phyloP scores from a whole-genome alignment of 2,888 invertebrate species.

The Sinohyriopsis cumingii region DNA sequence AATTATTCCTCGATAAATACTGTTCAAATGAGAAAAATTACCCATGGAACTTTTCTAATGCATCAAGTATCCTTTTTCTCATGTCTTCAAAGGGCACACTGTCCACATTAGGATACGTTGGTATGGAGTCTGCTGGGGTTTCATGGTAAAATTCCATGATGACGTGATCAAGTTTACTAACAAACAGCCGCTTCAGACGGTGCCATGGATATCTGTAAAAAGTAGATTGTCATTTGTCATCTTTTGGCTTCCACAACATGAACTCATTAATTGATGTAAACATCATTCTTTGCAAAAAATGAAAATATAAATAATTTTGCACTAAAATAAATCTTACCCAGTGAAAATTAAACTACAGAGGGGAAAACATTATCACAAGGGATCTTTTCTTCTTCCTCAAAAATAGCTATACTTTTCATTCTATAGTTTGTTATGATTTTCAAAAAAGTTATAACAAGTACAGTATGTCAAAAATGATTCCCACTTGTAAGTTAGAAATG shows the following conservation, averaged over 20 bases:
- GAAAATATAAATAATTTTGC: no score
- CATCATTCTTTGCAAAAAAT: no score
- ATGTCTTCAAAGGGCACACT: conserved; percentile 91
- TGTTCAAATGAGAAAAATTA: conserved; percentile 30
- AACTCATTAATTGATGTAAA: neutral
- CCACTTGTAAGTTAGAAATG: no score
- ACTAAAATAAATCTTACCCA: no score
- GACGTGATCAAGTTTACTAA: conserved; percentile 88
- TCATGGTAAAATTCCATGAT: conserved; percentile 91
- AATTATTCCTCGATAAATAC: no score
- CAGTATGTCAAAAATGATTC: no score
- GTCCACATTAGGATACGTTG: conserved; percentile 89
- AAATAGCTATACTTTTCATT: no score
- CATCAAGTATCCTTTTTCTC: conserved; percentile 74
- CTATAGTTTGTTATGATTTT: no score
- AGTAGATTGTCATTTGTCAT: conserved; percentile 2
- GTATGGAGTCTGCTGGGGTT: conserved; percentile 83
- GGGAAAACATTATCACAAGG: no score
- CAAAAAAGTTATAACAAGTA: no score
- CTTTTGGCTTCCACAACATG: neutral
- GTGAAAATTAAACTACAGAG: no score
- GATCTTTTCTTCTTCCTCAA: no score
- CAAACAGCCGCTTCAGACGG: conserved; percentile 88
- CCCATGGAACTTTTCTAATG: conserved; percentile 69
- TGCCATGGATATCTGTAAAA: conserved; percentile 85